phyloP scores from a whole-genome alignment of 2,797 vertebrate genomes.

The Micrastur ruficollis region DNA sequence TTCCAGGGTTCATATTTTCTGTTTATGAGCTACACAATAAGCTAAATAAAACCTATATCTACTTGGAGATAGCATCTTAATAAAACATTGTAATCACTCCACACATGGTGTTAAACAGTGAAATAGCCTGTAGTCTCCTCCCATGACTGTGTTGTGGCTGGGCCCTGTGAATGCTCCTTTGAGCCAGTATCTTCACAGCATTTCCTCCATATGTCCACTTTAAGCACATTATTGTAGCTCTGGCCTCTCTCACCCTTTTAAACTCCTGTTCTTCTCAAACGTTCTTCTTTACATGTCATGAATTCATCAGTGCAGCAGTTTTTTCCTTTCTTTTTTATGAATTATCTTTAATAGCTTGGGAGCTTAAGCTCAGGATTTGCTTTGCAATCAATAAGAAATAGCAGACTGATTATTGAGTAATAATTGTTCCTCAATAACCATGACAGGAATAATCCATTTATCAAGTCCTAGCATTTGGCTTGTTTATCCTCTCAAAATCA shows the following conservation, averaged over 20 bases:
- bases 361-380: constrained; percentile 5
- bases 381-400: constrained; percentile 25
- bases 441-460: constrained; percentile 23
- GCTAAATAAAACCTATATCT: not conserved
- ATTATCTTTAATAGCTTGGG: not conserved
- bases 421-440: not conserved
- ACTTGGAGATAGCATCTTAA: not conserved
- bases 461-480: not conserved
- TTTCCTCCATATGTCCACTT: not conserved
- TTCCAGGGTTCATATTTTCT: not conserved
- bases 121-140: not conserved
- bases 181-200: not conserved
- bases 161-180: not conserved
- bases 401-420: not conserved
- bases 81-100: not conserved
- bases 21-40: not conserved
- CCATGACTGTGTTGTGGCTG: not conserved
- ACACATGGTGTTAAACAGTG: not conserved
- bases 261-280: not conserved
- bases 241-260: not conserved
- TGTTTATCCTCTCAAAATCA: not conserved
- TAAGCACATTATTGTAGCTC: not conserved
- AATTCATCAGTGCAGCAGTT: not conserved
- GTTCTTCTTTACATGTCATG: not conserved
- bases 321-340: not conserved